Percentiles rank a stretch among this genome's conserved stretches.
Conservation (phyloP, 2,797 vertebrate genomes). For the Lycodopsis pacificus region DNA sequence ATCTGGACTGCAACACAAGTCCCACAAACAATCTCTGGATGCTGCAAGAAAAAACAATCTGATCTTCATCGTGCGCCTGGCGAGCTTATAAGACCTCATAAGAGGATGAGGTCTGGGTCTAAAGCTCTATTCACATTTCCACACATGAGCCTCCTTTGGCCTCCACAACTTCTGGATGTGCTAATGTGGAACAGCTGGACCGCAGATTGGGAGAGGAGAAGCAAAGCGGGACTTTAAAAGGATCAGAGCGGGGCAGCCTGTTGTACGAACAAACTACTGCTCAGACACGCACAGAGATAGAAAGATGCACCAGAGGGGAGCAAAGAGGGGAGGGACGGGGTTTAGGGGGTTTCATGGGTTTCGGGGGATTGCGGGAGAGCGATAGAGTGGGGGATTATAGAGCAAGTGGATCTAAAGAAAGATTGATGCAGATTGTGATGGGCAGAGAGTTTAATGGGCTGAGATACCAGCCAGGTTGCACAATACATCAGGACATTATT, state of each 20-base stretch:
- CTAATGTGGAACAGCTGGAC: constrained; percentile 87
- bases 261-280: constrained; percentile 69
- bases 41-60: constrained; percentile 29
- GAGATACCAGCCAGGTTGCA: constrained; percentile 12
- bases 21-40: constrained; percentile 42
- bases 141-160: constrained; percentile 66
- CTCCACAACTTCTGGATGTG: constrained; percentile 71
- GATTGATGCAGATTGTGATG: constrained; percentile 49
- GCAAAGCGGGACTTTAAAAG: constrained; percentile 69
- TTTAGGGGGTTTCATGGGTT: constrained; percentile 37
- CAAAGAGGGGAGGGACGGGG: constrained; percentile 19
- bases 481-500: constrained; percentile 18
- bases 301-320: constrained; percentile 28
- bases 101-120: constrained; percentile 54
- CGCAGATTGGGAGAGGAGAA: constrained; percentile 67
- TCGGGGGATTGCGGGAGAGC: constrained; percentile 40
- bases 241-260: constrained; percentile 74
- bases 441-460: constrained; percentile 29
- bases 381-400: constrained; percentile 55
- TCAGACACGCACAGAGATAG: constrained; percentile 65
- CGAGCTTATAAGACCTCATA: constrained; percentile 30
- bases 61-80: constrained; percentile 55
- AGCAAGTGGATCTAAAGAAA: constrained; percentile 61
- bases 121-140: constrained; percentile 63
- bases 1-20: constrained; percentile 19